phyloP scores from a whole-genome alignment of 2,888 invertebrate species.

The Eutolmus rufibarbis region DNA sequence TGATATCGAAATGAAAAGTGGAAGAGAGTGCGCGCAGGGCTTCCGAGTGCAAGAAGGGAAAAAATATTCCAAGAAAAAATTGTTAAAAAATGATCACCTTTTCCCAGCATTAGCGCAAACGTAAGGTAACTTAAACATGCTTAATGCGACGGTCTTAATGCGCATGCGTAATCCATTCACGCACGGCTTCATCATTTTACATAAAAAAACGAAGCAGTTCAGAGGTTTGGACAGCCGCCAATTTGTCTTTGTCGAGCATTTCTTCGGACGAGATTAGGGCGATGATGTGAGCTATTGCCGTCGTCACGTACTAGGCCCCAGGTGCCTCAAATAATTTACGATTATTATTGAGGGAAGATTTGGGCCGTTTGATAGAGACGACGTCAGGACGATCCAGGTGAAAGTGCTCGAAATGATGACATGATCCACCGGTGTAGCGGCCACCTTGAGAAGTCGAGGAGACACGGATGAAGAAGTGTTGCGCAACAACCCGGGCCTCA shows the following conservation, averaged over 20 bases:
- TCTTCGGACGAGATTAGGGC: neutral
- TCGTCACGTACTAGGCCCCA: neutral
- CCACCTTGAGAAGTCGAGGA: neutral
- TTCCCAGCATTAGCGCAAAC: neutral
- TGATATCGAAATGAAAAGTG: conserved; percentile 22
- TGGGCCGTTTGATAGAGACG: conserved; percentile 19
- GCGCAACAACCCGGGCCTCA: neutral
- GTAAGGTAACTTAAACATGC: neutral
- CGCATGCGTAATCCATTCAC: neutral
- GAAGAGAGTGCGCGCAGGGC: conserved; percentile 13
- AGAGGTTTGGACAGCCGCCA: neutral
- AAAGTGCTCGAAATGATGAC: neutral
- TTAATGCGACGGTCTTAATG: neutral
- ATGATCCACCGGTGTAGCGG: neutral
- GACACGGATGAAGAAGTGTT: neutral
- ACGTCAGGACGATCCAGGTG: neutral
- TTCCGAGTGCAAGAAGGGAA: neutral
- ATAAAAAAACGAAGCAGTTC: neutral
- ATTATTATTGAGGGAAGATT: neutral
- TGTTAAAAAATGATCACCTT: neutral
- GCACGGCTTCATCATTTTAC: neutral
- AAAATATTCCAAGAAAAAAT: neutral
- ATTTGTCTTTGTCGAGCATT: neutral
- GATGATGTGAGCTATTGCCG: neutral
- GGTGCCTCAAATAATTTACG: neutral